A percentile compares a stretch with the other conserved stretches of the same genome.
phyloP scores from a whole-genome alignment of 1,140 invertebrate genomes.

The Drosophila paulistorum region DNA sequence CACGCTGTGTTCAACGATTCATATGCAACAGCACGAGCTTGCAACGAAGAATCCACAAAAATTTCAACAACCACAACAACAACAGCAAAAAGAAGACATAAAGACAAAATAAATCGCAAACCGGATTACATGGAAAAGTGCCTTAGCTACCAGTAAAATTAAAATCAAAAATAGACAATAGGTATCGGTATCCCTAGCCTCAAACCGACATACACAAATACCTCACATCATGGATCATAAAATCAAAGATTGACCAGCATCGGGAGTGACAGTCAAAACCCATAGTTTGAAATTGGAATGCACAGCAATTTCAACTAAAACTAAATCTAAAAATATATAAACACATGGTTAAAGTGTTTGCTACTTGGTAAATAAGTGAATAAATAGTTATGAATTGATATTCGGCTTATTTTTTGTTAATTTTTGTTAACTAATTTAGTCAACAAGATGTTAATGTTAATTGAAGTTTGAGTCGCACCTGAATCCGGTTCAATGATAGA shows the following conservation, averaged over 20 bases:
- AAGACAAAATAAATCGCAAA: background rate
- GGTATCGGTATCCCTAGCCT: no score
- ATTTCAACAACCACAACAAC: background rate
- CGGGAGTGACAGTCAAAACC: slow-evolving; percentile 24
- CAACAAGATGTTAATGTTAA: slow-evolving; percentile 72
- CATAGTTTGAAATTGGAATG: no score
- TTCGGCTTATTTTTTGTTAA: slow-evolving; percentile 45
- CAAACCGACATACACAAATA: slow-evolving; percentile 20
- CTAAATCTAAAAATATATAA: slow-evolving; percentile 17
- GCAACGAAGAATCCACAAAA: slow-evolving; percentile 7
- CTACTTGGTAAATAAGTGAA: slow-evolving; percentile 8
- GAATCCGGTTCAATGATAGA: slow-evolving; percentile 64
- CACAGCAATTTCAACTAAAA: no score
- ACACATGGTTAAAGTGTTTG: background rate
- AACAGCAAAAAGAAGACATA: background rate
- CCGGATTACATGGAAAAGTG: slow-evolving; percentile 61
- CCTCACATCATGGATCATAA: slow-evolving; percentile 42
- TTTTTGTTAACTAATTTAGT: slow-evolving; percentile 66
- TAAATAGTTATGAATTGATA: background rate
- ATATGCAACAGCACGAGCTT: slow-evolving; percentile 26
- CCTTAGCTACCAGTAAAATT: slow-evolving; percentile 35
- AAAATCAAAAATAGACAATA: slow-evolving; percentile 20
- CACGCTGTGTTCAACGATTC: background rate
- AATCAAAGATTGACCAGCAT: slow-evolving; percentile 42
- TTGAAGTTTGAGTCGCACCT: slow-evolving; percentile 58